These are phyloP conservation scores for Eilema depressum DNA, from an alignment of 2,888 invertebrate genomes.

Conservation along the genomic window DNA sequence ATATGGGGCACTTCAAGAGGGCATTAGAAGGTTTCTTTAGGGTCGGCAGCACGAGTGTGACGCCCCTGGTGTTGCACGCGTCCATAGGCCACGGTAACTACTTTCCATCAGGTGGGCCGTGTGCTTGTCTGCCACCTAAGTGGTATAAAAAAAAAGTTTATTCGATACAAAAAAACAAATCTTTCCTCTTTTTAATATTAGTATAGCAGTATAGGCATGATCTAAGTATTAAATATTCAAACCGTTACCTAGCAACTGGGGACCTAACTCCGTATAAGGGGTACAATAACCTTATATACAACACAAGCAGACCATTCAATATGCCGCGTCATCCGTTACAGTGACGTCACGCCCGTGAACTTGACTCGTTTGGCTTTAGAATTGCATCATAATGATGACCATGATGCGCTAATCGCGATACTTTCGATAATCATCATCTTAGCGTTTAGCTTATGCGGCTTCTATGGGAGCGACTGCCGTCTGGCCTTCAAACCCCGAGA, in stretches of 20 bases:
- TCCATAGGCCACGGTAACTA: too few species aligned
- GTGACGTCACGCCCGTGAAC: constrained; percentile 20
- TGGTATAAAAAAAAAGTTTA: too few species aligned
- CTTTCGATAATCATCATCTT: not conserved
- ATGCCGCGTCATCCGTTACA: not conserved
- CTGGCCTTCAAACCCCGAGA: not conserved
- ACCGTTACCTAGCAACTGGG: not conserved
- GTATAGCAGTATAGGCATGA: too few species aligned
- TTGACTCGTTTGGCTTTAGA: constrained; percentile 6
- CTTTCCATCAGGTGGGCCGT: too few species aligned
- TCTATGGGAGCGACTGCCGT: not conserved
- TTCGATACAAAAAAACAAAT: too few species aligned
- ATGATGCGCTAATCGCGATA: not conserved
- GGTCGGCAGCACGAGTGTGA: too few species aligned
- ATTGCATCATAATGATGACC: constrained; percentile 13
- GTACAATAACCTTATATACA: constrained; percentile 12
- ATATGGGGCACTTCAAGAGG: too few species aligned
- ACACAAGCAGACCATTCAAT: not conserved
- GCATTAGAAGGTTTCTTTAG: too few species aligned
- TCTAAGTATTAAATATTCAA: not conserved
- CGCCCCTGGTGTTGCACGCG: too few species aligned
- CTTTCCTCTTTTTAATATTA: too few species aligned
- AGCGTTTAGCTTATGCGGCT: too few species aligned
- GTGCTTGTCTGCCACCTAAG: too few species aligned
- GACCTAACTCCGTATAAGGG: not conserved